Conservation (phyloP, 1,140 invertebrate genomes). For the Drosophila orosa region DNA sequence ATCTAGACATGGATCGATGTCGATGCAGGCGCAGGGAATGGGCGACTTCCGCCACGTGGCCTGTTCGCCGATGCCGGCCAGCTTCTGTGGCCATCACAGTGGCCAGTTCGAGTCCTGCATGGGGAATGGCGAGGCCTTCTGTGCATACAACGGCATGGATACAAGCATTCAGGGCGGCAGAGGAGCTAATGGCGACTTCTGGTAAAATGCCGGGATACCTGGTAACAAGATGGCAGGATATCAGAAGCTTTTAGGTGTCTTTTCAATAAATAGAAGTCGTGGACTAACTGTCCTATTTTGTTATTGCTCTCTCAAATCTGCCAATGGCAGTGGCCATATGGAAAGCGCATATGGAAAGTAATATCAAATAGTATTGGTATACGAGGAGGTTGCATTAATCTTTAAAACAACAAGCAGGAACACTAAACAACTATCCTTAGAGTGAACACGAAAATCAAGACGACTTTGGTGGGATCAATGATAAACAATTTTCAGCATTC, state of each 20-base stretch:
- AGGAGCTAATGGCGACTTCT: constrained; percentile 8
- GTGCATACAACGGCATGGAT: constrained; percentile 27
- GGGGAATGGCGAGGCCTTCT: constrained; percentile 16
- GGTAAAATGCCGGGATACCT: not conserved
- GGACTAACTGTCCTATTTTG: not conserved
- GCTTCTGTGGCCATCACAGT: not conserved
- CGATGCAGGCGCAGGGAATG: constrained; percentile 12
- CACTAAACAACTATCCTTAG: no score
- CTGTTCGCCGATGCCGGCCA: constrained; percentile 2
- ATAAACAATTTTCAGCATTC: no score
- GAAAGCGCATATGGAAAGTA: no score
- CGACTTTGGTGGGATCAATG: no score
- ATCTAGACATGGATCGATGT: not conserved
- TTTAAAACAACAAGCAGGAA: no score
- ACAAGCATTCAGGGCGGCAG: not conserved
- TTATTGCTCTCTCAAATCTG: not conserved
- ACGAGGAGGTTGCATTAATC: no score
- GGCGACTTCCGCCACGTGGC: constrained; percentile 10
- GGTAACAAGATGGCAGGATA: not conserved
- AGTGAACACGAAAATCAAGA: no score
- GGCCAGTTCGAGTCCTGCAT: constrained; percentile 18
- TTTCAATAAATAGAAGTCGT: constrained; percentile 2
- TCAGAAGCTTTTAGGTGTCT: not conserved
- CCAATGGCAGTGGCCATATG: no score
- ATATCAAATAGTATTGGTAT: no score